Percentiles rank a stretch among this genome's conserved stretches.
Evolutionary conservation across 2,113 vertebrate genomes (phyloP).

Genomic region (Cololabis saira): DNA sequence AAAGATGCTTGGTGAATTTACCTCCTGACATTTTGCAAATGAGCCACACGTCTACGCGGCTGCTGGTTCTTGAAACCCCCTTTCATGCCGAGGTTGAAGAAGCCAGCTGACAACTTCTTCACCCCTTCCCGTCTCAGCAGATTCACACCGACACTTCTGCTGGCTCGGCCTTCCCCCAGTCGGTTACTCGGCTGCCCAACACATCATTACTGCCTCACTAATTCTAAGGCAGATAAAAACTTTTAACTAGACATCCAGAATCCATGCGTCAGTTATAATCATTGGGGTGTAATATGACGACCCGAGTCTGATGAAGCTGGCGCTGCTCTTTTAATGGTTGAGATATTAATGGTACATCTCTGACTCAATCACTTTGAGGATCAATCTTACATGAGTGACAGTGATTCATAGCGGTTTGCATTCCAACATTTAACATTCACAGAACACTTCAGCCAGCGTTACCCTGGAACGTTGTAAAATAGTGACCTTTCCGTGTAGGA

Average conservation of each 20-base stretch:
- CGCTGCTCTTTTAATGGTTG: not conserved
- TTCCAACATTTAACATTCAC: not conserved
- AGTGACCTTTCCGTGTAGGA: conserved; percentile 32
- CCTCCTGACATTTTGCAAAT: conserved; percentile 7
- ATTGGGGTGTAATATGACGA: not conserved
- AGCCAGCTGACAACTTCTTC: not conserved
- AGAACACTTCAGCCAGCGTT: too few relatives aligned
- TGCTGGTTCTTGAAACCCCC: not conserved
- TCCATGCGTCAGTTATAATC: not conserved
- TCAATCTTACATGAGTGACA: not conserved
- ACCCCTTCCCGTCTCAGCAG: not conserved
- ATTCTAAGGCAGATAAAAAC: not conserved
- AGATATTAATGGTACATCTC: not conserved
- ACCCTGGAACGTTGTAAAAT: not conserved
- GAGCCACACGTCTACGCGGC: not conserved
- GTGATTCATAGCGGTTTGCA: not conserved
- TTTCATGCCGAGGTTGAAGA: not conserved
- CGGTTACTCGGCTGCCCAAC: conserved; percentile 8
- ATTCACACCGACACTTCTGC: not conserved
- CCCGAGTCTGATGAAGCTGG: not conserved
- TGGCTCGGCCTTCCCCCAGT: not conserved
- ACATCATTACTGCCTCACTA: conserved; percentile 3
- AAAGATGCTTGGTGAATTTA: not conserved
- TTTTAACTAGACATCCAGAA: not conserved
- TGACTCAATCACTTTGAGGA: not conserved